phyloP scores from a whole-genome alignment of 2,888 invertebrate species.

The Scaptomyza cyrtandrae region DNA sequence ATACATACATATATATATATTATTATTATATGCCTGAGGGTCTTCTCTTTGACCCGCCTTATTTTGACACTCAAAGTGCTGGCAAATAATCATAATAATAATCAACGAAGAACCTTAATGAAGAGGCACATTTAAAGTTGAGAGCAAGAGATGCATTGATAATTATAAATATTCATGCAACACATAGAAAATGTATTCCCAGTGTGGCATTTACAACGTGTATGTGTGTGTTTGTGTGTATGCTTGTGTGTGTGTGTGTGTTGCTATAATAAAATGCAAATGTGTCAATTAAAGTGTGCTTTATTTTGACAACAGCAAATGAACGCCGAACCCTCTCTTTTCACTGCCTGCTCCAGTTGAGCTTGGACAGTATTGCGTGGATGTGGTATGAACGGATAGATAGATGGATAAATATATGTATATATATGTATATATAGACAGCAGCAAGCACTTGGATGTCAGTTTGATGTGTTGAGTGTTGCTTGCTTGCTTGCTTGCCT shows the following conservation, averaged over 20 bases:
- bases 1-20: neutral
- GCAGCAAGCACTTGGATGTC: constrained; percentile 66
- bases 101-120: constrained; percentile 10
- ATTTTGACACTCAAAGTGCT: constrained; percentile 7
- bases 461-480: constrained; percentile 65
- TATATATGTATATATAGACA: constrained; percentile 51
- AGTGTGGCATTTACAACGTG: constrained; percentile 50
- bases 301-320: constrained; percentile 77
- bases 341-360: constrained; percentile 10
- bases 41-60: neutral
- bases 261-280: constrained; percentile 74
- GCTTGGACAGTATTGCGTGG: constrained; percentile 14
- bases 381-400: constrained; percentile 46
- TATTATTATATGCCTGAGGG: neutral
- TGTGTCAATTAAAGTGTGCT: constrained; percentile 81
- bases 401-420: constrained; percentile 46
- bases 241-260: neutral
- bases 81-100: constrained; percentile 23
- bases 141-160: constrained; percentile 46
- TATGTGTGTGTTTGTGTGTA: neutral
- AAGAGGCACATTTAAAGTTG: neutral
- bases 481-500: constrained; percentile 55
- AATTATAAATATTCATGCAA: constrained; percentile 77
- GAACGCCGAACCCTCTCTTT: neutral
- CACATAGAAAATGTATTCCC: constrained; percentile 33